Evolutionary conservation across 1,140 invertebrate species (phyloP).

Genomic region (Panulirus ornatus): DNA sequence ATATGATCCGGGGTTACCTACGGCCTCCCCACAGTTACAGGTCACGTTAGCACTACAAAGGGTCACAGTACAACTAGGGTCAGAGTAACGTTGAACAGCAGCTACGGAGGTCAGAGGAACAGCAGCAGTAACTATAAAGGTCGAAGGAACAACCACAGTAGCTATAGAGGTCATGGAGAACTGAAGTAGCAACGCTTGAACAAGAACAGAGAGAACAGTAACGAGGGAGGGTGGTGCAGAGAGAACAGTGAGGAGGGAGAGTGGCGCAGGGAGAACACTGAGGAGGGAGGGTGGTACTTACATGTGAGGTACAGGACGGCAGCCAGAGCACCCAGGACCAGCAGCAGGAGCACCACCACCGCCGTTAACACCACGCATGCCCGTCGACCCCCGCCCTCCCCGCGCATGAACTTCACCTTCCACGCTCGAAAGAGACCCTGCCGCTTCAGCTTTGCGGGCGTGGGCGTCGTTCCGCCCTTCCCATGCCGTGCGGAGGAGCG

Average conservation of each 20-base stretch:
- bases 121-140: too few species aligned
- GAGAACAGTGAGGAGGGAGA: not conserved
- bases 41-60: too few species aligned
- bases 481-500: slow-evolving; percentile 58
- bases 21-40: too few species aligned
- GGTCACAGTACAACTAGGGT: too few species aligned
- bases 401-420: slow-evolving; percentile 74
- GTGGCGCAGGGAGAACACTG: not conserved
- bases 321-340: slow-evolving; percentile 73
- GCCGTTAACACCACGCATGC: slow-evolving; percentile 61
- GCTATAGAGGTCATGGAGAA: too few species aligned
- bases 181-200: too few species aligned
- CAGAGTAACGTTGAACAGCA: too few species aligned
- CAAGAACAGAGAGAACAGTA: not conserved
- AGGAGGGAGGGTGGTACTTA: slow-evolving; percentile 54
- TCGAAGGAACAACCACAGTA: too few species aligned
- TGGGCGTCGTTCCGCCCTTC: slow-evolving; percentile 39
- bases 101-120: too few species aligned
- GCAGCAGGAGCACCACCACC: slow-evolving; percentile 63
- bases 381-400: slow-evolving; percentile 63
- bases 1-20: too few species aligned
- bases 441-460: slow-evolving; percentile 74
- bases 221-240: not conserved
- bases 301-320: slow-evolving; percentile 71
- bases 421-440: slow-evolving; percentile 72